These are phyloP conservation scores for Myrmecobius fasciatus DNA, from an alignment of 2,113 vertebrate genomes.

Conservation along the genomic window DNA sequence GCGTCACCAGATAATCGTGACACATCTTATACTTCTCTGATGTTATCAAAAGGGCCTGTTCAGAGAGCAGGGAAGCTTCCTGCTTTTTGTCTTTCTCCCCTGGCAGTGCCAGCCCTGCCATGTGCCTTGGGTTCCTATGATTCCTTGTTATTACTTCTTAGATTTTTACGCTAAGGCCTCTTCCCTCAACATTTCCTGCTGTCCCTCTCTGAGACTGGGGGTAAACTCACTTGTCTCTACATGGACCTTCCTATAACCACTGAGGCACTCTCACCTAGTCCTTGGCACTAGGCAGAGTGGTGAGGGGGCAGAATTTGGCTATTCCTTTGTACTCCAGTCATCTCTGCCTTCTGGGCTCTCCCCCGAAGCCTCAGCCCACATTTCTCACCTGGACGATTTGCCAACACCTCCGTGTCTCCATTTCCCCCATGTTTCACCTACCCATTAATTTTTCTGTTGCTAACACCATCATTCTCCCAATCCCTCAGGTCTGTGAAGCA, in stretches of 20 bases:
- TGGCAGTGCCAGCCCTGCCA: not conserved
- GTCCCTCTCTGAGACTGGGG: not conserved
- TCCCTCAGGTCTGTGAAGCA: not conserved
- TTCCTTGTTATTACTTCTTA: not conserved
- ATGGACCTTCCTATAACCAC: not conserved
- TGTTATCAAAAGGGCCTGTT: not conserved
- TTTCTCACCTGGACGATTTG: not conserved
- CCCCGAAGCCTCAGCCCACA: not conserved
- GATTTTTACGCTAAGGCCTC: not conserved
- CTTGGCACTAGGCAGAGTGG: not conserved
- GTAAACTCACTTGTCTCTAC: not conserved
- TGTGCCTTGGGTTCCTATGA: not conserved
- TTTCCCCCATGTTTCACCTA: not conserved
- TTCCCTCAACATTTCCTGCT: not conserved
- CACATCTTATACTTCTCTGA: not conserved
- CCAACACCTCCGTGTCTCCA: not conserved
- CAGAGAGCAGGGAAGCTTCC: not conserved
- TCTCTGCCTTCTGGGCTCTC: not conserved
- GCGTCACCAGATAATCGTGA: not conserved
- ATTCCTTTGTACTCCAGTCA: not conserved
- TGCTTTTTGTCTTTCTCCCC: not conserved
- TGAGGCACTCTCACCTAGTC: not conserved
- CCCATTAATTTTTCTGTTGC: not conserved
- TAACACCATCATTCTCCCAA: not conserved
- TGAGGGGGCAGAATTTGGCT: not conserved